Evolutionary conservation across 2,888 invertebrate genomes (phyloP), one percentile per base, ranked within the genome.

Genomic region (Gastrophysa polygoni): DNA sequence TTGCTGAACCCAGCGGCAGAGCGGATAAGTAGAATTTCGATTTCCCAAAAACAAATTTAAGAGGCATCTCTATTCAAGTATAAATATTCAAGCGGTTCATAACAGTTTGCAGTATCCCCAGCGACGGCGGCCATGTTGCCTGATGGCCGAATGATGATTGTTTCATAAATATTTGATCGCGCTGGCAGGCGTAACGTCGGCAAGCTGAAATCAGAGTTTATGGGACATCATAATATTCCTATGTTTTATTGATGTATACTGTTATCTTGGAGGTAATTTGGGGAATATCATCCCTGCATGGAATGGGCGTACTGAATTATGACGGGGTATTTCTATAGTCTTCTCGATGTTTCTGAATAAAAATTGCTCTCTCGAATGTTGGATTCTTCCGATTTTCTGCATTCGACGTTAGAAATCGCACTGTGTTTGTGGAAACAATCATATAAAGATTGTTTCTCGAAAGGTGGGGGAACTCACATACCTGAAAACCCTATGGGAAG

Each of bases 141-240:
- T 82, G 82, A 82, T 82, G 82, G 82, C 74, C 81, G 81, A 80
- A 82, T 81, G 82, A 82, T 82, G 82, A 82, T 82, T 82, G 82
- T 82, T 82, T 81, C 79, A 81, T 82, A 80, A 82, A 82, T 82
- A 81, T 81, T 81, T 80, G 73, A 82, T 78, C 71, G 72, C 69
- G 66, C 49, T 56, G 64, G 60, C 65, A 78, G 75, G 73, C 70
- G 74, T 72, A 73, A 74, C 78, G 74, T 71, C 74, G 75, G 73
- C 73, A 68, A 73, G 77, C 80, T 79, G 80, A 82, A 82, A 82
- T 82, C 82, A 82, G 80, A 80, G 81, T 81, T 82, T 82, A 82
- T 81, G 81, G 80, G 80, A 80, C 80, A 78, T 80, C 80, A 79
- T 82, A 81, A 82, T 81, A 78, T 81, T 77, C 74, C 75, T 71